A percentile compares a stretch with the other conserved stretches of the same genome.
Conservation (phyloP, 2,797 vertebrate genomes). For the Characodon lateralis region DNA sequence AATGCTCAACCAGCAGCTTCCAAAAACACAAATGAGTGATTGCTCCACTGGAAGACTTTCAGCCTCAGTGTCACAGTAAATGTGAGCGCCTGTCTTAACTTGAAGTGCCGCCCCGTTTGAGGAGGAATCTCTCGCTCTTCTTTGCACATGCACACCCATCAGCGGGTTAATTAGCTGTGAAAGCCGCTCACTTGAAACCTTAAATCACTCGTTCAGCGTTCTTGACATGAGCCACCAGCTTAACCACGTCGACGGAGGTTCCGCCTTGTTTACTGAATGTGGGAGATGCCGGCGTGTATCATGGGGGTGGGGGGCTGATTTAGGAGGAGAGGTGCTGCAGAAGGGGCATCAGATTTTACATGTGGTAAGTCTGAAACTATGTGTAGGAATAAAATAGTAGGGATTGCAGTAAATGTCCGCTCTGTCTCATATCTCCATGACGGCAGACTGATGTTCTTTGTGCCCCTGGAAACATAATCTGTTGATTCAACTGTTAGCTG, state of each 20-base stretch:
- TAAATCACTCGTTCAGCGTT: constrained; percentile 83
- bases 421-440: constrained; percentile 61
- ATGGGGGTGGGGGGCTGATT: constrained; percentile 50
- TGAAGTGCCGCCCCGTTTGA: constrained; percentile 63
- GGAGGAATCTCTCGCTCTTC: constrained; percentile 55
- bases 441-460: constrained; percentile 61
- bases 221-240: constrained; percentile 76
- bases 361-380: constrained; percentile 40
- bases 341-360: constrained; percentile 51
- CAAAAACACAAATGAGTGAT: constrained; percentile 48
- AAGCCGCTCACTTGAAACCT: constrained; percentile 82
- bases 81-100: constrained; percentile 59
- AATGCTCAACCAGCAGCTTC: constrained; percentile 49
- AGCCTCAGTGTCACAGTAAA: constrained; percentile 45
- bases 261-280: constrained; percentile 80
- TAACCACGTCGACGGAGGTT: constrained; percentile 73
- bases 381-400: constrained; percentile 47
- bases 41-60: constrained; percentile 33
- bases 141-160: constrained; percentile 74
- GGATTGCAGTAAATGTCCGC: constrained; percentile 59
- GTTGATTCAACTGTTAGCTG: constrained; percentile 51
- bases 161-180: constrained; percentile 84
- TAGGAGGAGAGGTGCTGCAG: constrained; percentile 24
- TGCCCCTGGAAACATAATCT: constrained; percentile 60
- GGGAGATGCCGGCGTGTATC: constrained; percentile 56